Base-by-base conservation (phyloP, 2,888 invertebrate genomes). In the Pterobdella sp. region DNA sequence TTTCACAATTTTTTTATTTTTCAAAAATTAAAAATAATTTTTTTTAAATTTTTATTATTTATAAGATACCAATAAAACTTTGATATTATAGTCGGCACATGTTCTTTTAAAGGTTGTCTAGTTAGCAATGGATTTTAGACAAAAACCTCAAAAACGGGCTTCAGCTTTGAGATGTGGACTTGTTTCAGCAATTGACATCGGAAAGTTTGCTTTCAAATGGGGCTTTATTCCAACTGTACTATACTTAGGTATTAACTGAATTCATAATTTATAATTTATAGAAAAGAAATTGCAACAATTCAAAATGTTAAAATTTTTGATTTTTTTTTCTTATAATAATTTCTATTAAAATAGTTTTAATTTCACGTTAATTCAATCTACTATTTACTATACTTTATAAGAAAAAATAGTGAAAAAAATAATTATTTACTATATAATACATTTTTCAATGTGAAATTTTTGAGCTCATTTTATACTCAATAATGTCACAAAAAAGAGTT, bases 171-270 rank as follows among this genome's bases (percentile, higher is more conserved):
- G 63, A 42, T 26, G 7, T 35, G 32, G 32, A 3, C n/a, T 65
- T 65, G 14, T 65, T 10, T 3, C 65, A 34, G n/a, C 65, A 3
- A n/a, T 71, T n/a, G 60, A 71, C 22, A 3, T 52, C 3, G 71
- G 56, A 29, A 71, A 71, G 36, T 63, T 71, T 32, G 56, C 56
- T 60, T 56, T 71, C 52, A 52, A 63, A 35, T 71, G 71, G 71
- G 71, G 71, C 1, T 71, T 71, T n/a, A 32, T 71, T 29, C 71
- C 71, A 32, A 49, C 35, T n/a, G 60, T 71, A 32, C 29, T 71
- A n/a, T 71, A 71, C 35, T n/a, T 71, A 36, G 71, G 71, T 71
- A 29, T 22, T 63, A 14, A 63, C n/a, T 10, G 10, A 14, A 63
- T 14, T 14, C 10, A 29, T 63, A 7, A 63, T 63, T 22, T 63